Evolutionary conservation across 2,797 vertebrate species (phyloP).

Genomic region (Myotis daubentonii): DNA sequence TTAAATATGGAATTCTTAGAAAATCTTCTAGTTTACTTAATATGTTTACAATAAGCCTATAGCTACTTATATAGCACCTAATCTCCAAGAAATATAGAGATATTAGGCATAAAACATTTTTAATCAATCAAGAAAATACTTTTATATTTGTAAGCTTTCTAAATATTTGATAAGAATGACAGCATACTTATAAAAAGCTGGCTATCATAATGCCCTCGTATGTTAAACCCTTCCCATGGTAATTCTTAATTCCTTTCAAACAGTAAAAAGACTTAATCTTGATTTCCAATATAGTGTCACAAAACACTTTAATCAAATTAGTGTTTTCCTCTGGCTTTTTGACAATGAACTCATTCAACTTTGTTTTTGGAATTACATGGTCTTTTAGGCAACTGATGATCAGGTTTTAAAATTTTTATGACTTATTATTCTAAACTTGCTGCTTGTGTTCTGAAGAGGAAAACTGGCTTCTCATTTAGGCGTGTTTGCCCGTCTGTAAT

Average conservation of each 20-base stretch:
- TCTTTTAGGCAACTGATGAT: background rate
- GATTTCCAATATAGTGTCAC: background rate
- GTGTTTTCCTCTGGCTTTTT: background rate
- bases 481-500: background rate
- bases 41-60: background rate
- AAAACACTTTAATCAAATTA: background rate
- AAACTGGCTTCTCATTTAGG: background rate
- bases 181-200: background rate
- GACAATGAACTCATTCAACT: background rate
- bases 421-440: background rate
- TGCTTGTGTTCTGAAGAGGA: background rate
- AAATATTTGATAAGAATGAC: background rate
- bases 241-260: conserved; percentile 9
- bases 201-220: background rate
- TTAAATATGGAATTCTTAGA: background rate
- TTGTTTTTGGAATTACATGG: background rate
- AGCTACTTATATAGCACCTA: background rate
- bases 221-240: background rate
- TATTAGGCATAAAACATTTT: background rate
- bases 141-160: background rate
- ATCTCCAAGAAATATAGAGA: background rate
- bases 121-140: background rate
- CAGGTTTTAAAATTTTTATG: background rate
- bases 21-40: background rate
- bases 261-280: background rate